A percentile compares a stretch with the other conserved stretches of the same genome.
These are phyloP conservation scores for Galendromus occidentalis DNA, from an alignment of 1,140 invertebrate genomes.

Conservation along the genomic window DNA sequence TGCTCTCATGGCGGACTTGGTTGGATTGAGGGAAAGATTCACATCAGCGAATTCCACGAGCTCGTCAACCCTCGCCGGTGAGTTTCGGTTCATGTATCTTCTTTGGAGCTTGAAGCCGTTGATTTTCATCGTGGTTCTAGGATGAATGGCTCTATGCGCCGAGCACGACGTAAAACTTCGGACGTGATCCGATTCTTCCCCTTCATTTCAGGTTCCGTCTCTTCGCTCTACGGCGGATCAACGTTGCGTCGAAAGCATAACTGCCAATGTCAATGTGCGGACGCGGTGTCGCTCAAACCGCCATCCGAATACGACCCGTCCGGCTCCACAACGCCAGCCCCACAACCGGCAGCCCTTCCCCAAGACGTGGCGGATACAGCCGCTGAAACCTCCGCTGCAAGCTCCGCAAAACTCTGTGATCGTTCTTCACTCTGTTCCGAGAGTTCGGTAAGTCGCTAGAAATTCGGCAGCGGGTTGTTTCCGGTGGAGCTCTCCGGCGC, in stretches of 20 bases:
- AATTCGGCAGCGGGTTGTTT: too few relatives aligned
- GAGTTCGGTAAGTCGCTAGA: neutral
- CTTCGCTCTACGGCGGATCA: neutral
- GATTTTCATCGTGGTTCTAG: neutral
- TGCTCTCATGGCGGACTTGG: neutral
- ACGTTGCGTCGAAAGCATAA: neutral
- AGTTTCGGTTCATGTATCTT: neutral
- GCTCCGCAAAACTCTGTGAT: neutral
- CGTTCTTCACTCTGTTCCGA: constrained; percentile 7
- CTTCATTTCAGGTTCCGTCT: too few relatives aligned
- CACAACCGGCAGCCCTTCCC: neutral
- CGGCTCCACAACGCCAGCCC: neutral
- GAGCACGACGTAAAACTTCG: too few relatives aligned
- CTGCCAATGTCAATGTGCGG: neutral
- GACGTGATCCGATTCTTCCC: too few relatives aligned
- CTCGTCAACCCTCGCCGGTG: neutral
- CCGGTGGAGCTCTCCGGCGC: too few relatives aligned
- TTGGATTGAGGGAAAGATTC: neutral
- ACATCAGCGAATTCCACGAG: neutral
- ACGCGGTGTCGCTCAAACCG: neutral
- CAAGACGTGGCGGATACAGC: neutral
- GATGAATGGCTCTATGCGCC: too few relatives aligned
- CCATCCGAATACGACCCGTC: neutral
- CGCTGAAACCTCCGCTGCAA: neutral
- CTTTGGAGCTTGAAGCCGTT: neutral